Conservation (phyloP, 2,888 invertebrate genomes). For the Timema cristinae region DNA sequence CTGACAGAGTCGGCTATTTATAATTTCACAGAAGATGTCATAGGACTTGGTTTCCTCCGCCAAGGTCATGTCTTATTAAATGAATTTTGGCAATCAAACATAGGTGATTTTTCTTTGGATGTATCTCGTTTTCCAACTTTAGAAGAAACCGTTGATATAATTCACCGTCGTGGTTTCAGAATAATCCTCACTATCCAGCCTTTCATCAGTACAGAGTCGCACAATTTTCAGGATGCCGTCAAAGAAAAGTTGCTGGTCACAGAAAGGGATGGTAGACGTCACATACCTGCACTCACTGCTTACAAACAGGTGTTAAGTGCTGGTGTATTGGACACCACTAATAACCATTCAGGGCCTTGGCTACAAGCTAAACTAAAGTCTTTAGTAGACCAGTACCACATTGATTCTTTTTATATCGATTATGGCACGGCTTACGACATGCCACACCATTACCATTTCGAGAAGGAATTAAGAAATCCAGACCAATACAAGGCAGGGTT, state of each 20-base stretch:
- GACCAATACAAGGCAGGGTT: conserved; percentile 78
- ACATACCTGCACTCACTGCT: conserved; percentile 75
- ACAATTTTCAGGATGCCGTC: conserved; percentile 76
- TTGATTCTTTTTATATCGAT: conserved; percentile 83
- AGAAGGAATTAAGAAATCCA: conserved; percentile 68
- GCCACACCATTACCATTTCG: conserved; percentile 73
- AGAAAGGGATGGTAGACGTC: conserved; percentile 72
- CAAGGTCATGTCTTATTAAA: conserved; percentile 71
- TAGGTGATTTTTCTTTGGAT: conserved; percentile 78
- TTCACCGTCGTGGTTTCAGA: conserved; percentile 78
- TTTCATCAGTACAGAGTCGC: conserved; percentile 76
- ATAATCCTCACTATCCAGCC: conserved; percentile 88
- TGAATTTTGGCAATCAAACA: conserved; percentile 44
- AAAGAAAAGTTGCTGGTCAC: conserved; percentile 68
- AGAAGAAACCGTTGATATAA: conserved; percentile 71
- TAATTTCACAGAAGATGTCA: conserved; percentile 79
- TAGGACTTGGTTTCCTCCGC: conserved; percentile 70
- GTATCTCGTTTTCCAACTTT: conserved; percentile 69
- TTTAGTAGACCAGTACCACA: conserved; percentile 63
- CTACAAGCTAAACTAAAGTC: conserved; percentile 65
- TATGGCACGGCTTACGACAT: conserved; percentile 78
- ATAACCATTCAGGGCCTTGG: conserved; percentile 78
- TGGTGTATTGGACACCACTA: conserved; percentile 82
- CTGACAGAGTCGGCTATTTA: conserved; percentile 67
- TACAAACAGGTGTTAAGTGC: conserved; percentile 76